Conservation (phyloP, 2,888 invertebrate genomes). For the Ecliptopera silaceata region DNA sequence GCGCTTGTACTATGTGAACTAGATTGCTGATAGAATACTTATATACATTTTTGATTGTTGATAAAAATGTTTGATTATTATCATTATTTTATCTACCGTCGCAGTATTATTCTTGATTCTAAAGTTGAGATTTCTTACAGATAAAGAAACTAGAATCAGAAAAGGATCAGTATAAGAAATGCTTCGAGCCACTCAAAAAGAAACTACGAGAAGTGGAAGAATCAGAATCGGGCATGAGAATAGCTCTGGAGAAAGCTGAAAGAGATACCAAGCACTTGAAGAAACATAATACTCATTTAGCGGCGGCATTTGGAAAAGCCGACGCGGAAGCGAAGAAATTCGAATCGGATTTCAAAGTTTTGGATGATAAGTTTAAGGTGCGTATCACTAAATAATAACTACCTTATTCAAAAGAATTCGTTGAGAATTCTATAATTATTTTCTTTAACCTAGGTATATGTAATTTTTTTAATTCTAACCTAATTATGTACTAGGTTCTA, state of each 20-base stretch:
- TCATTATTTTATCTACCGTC: too few relatives aligned
- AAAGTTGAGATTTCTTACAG: slow-evolving; percentile 39
- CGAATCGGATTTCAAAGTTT: slow-evolving; percentile 68
- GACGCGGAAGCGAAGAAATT: slow-evolving; percentile 79
- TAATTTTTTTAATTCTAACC: too few relatives aligned
- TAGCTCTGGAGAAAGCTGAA: slow-evolving; percentile 79
- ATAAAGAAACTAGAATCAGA: slow-evolving; percentile 66
- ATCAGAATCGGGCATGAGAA: slow-evolving; percentile 79
- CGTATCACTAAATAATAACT: not conserved
- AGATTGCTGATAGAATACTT: too few relatives aligned
- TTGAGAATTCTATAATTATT: too few relatives aligned
- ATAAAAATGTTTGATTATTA: not conserved
- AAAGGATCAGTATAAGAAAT: slow-evolving; percentile 79
- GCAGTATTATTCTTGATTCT: too few relatives aligned
- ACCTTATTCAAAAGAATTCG: too few relatives aligned
- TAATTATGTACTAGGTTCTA: too few relatives aligned
- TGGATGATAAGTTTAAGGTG: slow-evolving; percentile 73
- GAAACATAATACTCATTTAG: slow-evolving; percentile 70
- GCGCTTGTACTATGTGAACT: too few relatives aligned
- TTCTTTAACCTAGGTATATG: too few relatives aligned
- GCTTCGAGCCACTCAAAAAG: slow-evolving; percentile 73
- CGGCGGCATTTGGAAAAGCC: slow-evolving; percentile 69
- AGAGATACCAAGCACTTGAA: slow-evolving; percentile 79
- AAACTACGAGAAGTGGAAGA: slow-evolving; percentile 84
- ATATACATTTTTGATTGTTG: too few relatives aligned